A percentile compares a stretch with the other conserved stretches of the same genome.
These are phyloP conservation scores for Aphelocoma californica DNA, from an alignment of 2,797 vertebrate genomes.

Conservation along the genomic window DNA sequence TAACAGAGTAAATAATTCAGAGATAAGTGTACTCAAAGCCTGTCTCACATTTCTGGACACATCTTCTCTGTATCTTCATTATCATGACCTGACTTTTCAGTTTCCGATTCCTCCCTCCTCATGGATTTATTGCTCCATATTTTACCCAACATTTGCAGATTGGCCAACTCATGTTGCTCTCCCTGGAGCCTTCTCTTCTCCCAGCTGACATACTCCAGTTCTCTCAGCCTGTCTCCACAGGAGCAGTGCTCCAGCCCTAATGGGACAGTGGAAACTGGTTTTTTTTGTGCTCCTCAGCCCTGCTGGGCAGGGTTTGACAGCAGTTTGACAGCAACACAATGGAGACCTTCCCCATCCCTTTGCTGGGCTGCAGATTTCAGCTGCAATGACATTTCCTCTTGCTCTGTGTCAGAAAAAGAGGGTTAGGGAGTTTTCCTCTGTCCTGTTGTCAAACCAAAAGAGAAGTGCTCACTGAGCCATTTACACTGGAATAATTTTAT, in stretches of 20 bases:
- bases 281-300: rapidly evolving
- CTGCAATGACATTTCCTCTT: neutral
- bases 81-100: neutral
- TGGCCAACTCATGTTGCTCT: conserved; percentile 52
- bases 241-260: neutral
- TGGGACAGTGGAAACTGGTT: rapidly evolving
- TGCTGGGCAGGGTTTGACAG: too few relatives aligned
- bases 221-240: neutral
- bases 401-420: neutral
- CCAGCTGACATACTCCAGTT: neutral
- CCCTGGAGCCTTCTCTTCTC: neutral
- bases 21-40: neutral
- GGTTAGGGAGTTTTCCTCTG: neutral
- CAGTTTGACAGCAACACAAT: rapidly evolving
- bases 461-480: neutral
- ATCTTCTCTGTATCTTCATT: neutral
- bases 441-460: neutral
- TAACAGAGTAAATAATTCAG: neutral
- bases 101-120: neutral
- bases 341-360: neutral
- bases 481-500: neutral
- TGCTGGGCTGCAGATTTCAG: neutral
- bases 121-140: neutral
- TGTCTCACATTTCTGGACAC: conserved; percentile 18
- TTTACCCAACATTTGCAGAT: conserved; percentile 54